These are phyloP conservation scores for Rhysida immarginata DNA, from an alignment of 1,140 invertebrate species.

Conservation along the genomic window DNA sequence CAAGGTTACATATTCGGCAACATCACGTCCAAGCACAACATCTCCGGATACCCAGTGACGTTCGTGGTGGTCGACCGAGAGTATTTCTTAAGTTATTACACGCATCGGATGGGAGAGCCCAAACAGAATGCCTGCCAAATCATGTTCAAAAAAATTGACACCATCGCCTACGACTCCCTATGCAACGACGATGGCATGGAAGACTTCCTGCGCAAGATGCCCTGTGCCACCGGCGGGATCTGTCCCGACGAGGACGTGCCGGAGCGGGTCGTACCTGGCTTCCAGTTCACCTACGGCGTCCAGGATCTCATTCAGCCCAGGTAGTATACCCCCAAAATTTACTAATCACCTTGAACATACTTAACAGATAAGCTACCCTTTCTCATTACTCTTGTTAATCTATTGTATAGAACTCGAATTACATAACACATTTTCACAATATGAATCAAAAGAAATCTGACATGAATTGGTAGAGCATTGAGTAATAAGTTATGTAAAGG, in stretches of 20 bases:
- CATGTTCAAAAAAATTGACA: slow-evolving; percentile 73
- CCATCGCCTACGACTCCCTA: slow-evolving; percentile 62
- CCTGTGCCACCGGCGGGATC: slow-evolving; percentile 56
- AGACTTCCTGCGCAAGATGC: slow-evolving; percentile 75
- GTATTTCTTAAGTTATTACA: slow-evolving; percentile 77
- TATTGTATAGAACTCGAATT: too few species aligned
- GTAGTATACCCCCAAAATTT: too few species aligned
- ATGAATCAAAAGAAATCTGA: too few species aligned
- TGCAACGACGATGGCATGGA: slow-evolving; percentile 59
- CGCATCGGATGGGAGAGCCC: slow-evolving; percentile 43
- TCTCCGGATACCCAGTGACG: slow-evolving; percentile 52
- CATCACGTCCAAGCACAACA: slow-evolving; percentile 52
- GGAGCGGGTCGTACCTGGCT: slow-evolving; percentile 62
- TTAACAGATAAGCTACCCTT: too few species aligned
- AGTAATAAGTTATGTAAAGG: too few species aligned
- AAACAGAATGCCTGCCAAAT: slow-evolving; percentile 51
- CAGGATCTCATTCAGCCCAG: slow-evolving; percentile 44
- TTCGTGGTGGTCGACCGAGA: slow-evolving; percentile 71
- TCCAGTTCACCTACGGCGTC: slow-evolving; percentile 89
- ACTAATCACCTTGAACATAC: too few species aligned
- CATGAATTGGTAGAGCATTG: too few species aligned
- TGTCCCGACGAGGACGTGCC: slow-evolving; percentile 77
- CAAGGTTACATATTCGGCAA: slow-evolving; percentile 92
- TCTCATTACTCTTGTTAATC: too few species aligned
- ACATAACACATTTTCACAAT: too few species aligned